These are phyloP conservation scores for Plutella xylostella DNA, from an alignment of 2,888 invertebrate species.

Conservation along the genomic window DNA sequence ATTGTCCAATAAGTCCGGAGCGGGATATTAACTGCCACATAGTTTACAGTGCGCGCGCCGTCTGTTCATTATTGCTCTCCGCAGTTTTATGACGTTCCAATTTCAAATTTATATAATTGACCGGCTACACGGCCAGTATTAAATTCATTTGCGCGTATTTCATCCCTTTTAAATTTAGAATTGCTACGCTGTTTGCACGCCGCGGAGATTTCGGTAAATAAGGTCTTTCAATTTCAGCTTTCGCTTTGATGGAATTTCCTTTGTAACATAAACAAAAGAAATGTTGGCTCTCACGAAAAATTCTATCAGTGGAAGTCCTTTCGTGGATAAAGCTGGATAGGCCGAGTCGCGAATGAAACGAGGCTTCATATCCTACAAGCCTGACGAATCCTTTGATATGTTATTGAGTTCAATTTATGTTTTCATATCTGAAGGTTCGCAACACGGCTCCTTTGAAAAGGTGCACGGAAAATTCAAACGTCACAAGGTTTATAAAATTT, in stretches of 20 bases:
- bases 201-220: neutral
- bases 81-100: conserved; percentile 59
- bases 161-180: neutral
- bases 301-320: conserved; percentile 31
- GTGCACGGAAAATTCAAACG: conserved; percentile 4
- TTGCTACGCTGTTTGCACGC: neutral
- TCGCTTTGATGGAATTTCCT: neutral
- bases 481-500: too few species aligned
- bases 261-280: neutral
- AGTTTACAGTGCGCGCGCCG: conserved; percentile 53
- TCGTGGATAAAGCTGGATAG: conserved; percentile 35
- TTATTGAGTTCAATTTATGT: conserved; percentile 52
- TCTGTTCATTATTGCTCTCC: conserved; percentile 56
- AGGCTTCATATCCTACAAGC: conserved; percentile 20
- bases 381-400: conserved; percentile 50
- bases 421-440: conserved; percentile 33
- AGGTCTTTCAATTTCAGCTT: neutral
- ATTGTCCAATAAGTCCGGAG: conserved; percentile 54
- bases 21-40: conserved; percentile 57
- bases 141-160: too few species aligned
- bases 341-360: conserved; percentile 27
- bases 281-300: conserved; percentile 20
- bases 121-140: conserved; percentile 34
- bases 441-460: conserved; percentile 14
- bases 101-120: conserved; percentile 51